Evolutionary conservation across 2,113 vertebrate genomes (phyloP), one percentile per base, ranked within the genome.

Genomic region (Pogona vitticeps): DNA sequence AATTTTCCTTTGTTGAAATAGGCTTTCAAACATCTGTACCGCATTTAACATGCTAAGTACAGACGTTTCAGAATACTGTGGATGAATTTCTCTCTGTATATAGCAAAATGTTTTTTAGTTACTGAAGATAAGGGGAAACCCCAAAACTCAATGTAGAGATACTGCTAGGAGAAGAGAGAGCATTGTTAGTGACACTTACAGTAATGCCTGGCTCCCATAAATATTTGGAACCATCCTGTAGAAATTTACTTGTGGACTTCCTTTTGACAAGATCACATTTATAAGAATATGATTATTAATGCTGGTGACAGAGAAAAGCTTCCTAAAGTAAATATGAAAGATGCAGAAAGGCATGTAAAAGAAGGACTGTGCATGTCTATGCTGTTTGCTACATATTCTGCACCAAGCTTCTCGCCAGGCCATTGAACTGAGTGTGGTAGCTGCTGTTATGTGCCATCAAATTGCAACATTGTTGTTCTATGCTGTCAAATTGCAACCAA

Each of bases 11-110:
- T 95, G 93, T 96, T 90, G 91, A 92, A 89, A 73, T 15, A 61
- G 42, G 88, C 59, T 93, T 95, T 94, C 90, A 93, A 94, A 95
- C 95, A 97, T 96, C 95, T 97, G 95, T 93, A 94, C 93, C 83
- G 96, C 93, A 95, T 97, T 97, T 96, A 90, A 0, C 91, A 92
- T 94, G 94, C 96, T 95, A 94, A 95, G 93, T 91, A 73, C 73
- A 90, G 90, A 91, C 86, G 85, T 93, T 94, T 94, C 92, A 90
- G 56, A 84, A 61, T 88, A 90, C 89, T 80, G 82, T 88, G 88
- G 84, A 88, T 86, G 91, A 86, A 95, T 92, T 94, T 94, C 83
- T 90, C 90, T 90, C 87, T 92, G 91, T 94, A 94, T 96, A 91
- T 88, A 89, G 59, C 82, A 88, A 92, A 90, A 93, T 86, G 70